A percentile compares a stretch with the other conserved stretches of the same genome.
phyloP scores from a whole-genome alignment of 2,888 invertebrate genomes.

The Limnephilus lunatus region DNA sequence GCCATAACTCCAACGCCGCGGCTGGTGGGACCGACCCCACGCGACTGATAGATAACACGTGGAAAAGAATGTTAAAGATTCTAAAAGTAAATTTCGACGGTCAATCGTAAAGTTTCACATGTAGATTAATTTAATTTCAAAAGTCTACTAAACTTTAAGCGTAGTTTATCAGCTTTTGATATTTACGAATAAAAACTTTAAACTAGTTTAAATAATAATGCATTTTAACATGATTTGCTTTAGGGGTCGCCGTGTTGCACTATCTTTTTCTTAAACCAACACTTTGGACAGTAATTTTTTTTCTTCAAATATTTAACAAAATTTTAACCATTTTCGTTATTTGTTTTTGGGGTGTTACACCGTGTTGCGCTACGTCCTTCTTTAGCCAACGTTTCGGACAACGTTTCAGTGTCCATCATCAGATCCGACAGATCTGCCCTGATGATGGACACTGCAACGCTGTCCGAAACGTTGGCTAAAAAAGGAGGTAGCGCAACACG shows the following conservation, averaged over 20 bases:
- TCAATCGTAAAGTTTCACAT: background rate
- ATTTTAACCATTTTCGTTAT: background rate
- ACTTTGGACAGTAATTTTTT: background rate
- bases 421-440: too few species aligned
- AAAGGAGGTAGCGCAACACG: too few species aligned
- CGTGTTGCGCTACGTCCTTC: too few species aligned
- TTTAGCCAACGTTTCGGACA: too few species aligned
- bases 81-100: background rate
- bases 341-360: too few species aligned
- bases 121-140: background rate
- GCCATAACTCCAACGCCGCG: constrained; percentile 12
- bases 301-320: background rate
- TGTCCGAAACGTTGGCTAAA: too few species aligned
- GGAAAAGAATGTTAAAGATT: background rate
- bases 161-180: background rate
- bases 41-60: background rate
- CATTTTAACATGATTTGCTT: too few species aligned
- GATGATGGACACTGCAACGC: too few species aligned
- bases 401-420: too few species aligned
- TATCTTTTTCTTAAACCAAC: too few species aligned
- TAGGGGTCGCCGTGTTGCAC: too few species aligned
- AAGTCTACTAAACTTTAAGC: background rate
- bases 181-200: background rate
- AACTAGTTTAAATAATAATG: background rate
- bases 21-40: background rate